Conservation (phyloP, 2,888 invertebrate species). For the Nasonovia ribisnigri region DNA sequence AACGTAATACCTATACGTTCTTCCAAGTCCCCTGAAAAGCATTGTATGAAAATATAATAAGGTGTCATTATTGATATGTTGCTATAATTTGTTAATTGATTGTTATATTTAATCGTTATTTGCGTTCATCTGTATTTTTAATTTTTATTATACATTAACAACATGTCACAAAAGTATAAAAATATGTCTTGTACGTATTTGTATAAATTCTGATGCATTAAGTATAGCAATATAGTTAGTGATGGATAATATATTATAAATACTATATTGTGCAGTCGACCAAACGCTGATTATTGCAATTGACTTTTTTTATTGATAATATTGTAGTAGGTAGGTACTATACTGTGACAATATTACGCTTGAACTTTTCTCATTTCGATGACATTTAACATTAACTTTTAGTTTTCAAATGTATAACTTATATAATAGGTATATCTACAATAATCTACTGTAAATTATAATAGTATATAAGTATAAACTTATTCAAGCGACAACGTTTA, state of each 20-base stretch:
- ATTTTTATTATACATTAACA: neutral
- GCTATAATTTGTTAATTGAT: neutral
- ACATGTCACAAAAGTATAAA: neutral
- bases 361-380: neutral
- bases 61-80: neutral
- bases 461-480: neutral
- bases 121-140: neutral
- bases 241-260: neutral
- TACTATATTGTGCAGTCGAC: neutral
- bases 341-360: neutral
- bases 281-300: neutral
- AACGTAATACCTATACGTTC: neutral
- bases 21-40: neutral
- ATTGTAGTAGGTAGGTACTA: neutral
- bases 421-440: neutral
- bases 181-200: neutral
- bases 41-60: neutral
- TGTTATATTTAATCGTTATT: neutral
- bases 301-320: neutral
- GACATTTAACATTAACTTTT: neutral
- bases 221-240: neutral
- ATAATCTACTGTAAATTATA: neutral
- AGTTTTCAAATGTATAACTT: neutral
- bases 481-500: neutral
- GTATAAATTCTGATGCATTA: neutral